Evolutionary conservation across 2,888 invertebrate species (phyloP), one percentile per base, ranked within the genome.

Genomic region (Drosophila gaucha): DNA sequence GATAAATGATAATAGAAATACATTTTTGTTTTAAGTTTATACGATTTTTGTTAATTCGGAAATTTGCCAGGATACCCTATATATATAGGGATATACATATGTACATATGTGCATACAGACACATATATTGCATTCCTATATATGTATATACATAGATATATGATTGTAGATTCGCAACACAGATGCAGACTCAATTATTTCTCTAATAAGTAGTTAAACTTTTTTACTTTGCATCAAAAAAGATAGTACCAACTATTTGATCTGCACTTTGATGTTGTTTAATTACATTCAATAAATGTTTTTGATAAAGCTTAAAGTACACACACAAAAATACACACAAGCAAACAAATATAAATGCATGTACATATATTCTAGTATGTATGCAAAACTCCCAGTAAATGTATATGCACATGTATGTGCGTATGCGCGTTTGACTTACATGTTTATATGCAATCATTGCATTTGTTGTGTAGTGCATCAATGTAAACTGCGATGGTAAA

Each of bases 401-500:
- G 8, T 20, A 1, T 35, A 35, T 14, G 24, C 26, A 24, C 14
- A 46, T 55, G 31, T 18, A 30, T 30, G 20, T 43, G 56, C 43
- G 58, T 57, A 43, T 86, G 83, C 80, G 79, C 80, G 47, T 50
- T 47, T 43, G 56, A 80, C 82, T 85, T 86, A 82, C 74, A 63
- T 59, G 28, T 68, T 64, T 73, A 46, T 6, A 70, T 12, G 36
- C 46, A 57, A 60, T 35, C 73, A 73, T 73, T 58, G 50, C 57
- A 43, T 35, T 54, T 33, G n/a, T 10, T 14, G 22, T 20, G 22
- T 16, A 35, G n/a, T 24, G 20, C 43, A 9, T 35, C n/a, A 18
- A n/a, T 12, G 6, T 20, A 20, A 52, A 28, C 12, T 49, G 31
- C n/a, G 9, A 35, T 52, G 16, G 4, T 31, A 16, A 56, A 49